phyloP scores from a whole-genome alignment of 2,888 invertebrate species.

The Megastigmus dorsalis region DNA sequence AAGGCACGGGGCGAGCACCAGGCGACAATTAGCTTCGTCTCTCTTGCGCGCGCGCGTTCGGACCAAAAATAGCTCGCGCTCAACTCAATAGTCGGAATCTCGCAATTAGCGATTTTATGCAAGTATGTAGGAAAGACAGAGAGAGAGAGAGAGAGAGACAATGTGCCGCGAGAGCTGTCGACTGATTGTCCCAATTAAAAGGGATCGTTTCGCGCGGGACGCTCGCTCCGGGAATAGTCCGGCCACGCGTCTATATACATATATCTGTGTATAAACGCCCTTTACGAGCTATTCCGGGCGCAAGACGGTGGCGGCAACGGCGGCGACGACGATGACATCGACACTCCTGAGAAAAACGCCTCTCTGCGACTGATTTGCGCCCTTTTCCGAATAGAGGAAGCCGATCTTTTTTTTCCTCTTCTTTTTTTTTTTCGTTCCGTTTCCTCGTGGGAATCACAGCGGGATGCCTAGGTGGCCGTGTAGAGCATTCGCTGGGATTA shows the following conservation, averaged over 20 bases:
- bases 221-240: slow-evolving; percentile 22
- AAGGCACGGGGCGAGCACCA: slow-evolving; percentile 24
- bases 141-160: too few species aligned
- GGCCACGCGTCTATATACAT: neutral
- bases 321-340: neutral
- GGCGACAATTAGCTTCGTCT: slow-evolving; percentile 16
- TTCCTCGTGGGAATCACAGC: too few species aligned
- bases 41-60: too few species aligned
- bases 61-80: slow-evolving; percentile 23
- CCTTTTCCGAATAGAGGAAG: too few species aligned
- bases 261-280: slow-evolving; percentile 8
- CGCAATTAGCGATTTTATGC: neutral
- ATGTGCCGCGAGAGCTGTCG: neutral
- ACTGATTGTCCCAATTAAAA: slow-evolving; percentile 4
- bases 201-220: neutral
- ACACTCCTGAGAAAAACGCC: slow-evolving; percentile 1
- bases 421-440: too few species aligned
- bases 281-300: slow-evolving; percentile 17
- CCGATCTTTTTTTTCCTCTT: too few species aligned
- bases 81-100: slow-evolving; percentile 23
- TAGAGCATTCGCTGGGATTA: too few species aligned
- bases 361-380: too few species aligned
- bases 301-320: neutral
- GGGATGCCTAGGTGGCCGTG: too few species aligned
- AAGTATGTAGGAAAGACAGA: too few species aligned